Evolutionary conservation across 1,140 invertebrate genomes (phyloP), one percentile per base, ranked within the genome.

Genomic region (Acromyrmex heyeri): DNA sequence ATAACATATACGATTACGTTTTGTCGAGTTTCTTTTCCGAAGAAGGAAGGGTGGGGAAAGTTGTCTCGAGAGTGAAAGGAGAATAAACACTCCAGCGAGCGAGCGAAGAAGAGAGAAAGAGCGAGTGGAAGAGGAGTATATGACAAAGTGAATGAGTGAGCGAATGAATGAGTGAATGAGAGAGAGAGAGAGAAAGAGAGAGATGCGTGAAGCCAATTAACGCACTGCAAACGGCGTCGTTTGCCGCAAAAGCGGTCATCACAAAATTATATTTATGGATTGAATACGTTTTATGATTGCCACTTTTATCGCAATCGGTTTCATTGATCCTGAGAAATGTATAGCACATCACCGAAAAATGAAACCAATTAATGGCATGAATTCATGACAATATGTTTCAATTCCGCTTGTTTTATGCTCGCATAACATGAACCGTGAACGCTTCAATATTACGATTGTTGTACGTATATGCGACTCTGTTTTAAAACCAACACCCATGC

Each of bases 51-150:
- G 24, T 85, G 77, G 61, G 72, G 87, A 90, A 90, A 91, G 83
- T 86, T 76, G 76, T 82, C 59, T 77, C 24, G 77, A 87, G 88
- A 91, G 86, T 86, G 90, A 91, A 91, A 86, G 85, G 88, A 73
- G 78, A 65, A 62, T 69, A 38, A 82, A 14, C 59, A 86, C 50
- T 67, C 27, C 44, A 27, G 53, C 16, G 57, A 48, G 30, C 21
- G n/a, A 86, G 44, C 24, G 30, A 12, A 3, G 48, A 5, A 44
- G n/a, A 86, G 44, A n/a, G 30, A 12, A 3, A 50, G 24, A 24
- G 18, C 6, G 61, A 57, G 4, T 57, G 24, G 8, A 18, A 34
- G 38, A 18, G 30, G 27, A 34, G 6, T 38, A 70, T 18, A 4
- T 62, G 21, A 34, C n/a, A 27, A 62, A 67, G 53, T 12, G 7